These are phyloP conservation scores for Hydrolagus colliei DNA, from an alignment of 2,797 vertebrate species.

Conservation along the genomic window DNA sequence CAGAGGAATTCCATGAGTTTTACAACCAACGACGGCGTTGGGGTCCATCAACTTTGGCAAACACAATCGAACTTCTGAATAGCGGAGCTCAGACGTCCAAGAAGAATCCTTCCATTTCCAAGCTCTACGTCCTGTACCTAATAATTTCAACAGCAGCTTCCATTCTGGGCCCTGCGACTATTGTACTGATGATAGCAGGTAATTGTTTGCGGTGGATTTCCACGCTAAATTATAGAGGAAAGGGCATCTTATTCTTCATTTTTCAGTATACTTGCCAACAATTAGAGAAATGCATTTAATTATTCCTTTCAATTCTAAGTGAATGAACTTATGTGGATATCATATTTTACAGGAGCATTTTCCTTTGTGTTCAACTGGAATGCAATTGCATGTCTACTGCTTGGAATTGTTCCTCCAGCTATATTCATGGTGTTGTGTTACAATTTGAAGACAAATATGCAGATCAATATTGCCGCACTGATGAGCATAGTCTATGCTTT, in stretches of 20 bases:
- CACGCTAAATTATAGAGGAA: background rate
- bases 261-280: too few species aligned
- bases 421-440: slow-evolving; percentile 66
- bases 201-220: background rate
- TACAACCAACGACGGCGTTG: slow-evolving; percentile 72
- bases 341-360: slow-evolving; percentile 56
- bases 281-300: too few species aligned
- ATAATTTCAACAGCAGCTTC: slow-evolving; percentile 63
- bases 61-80: slow-evolving; percentile 65
- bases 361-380: slow-evolving; percentile 55
- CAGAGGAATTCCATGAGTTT: slow-evolving; percentile 72
- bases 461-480: slow-evolving; percentile 60
- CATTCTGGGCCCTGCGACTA: slow-evolving; percentile 71
- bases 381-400: slow-evolving; percentile 52
- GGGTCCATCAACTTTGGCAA: slow-evolving; percentile 70
- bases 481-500: slow-evolving; percentile 68
- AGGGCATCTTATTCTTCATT: background rate
- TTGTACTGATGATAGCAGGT: slow-evolving; percentile 72
- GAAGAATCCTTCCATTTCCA: slow-evolving; percentile 64
- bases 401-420: slow-evolving; percentile 55
- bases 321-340: background rate
- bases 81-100: slow-evolving; percentile 58
- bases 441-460: slow-evolving; percentile 52
- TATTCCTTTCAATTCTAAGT: too few species aligned
- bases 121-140: slow-evolving; percentile 62